Base-by-base conservation (phyloP, 2,113 vertebrate genomes). In the Hyperopisus bebe region DNA sequence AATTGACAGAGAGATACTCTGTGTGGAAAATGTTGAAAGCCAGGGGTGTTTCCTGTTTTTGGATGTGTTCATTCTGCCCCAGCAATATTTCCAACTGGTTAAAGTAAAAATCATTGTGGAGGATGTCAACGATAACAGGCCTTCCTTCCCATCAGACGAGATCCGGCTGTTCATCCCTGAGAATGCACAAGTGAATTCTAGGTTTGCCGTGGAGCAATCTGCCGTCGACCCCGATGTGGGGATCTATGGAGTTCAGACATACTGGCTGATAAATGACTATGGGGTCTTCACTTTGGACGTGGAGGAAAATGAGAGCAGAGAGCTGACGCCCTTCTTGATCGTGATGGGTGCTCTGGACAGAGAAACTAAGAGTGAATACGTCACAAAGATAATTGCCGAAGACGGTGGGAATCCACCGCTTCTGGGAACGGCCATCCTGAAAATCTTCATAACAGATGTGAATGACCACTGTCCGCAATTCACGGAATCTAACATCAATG, bases 381-480 rank as follows among this genome's bases (percentile, higher is more conserved):
- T 97, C 50, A 99, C 98, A 3, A 96, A 97, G 66, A 98, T 99
- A 1, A 88, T 98, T 1, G 98, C 98, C 1, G 98, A 98, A 94
- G 98, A 99, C 15, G 98, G 98, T 0, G 98, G 98, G 0, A 96
- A 93, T 1, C 98, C 98, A 70, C 97, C 97, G 0, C 96, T 98
- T 0, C 3, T 97, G 42, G 98, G 98, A 7, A 98, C 96, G 1
- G 97, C 98, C 50, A 98, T 97, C 15, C 96, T 99, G 48, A 97
- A 97, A 92, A 96, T 99, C 87, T 92, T 96, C 88, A 97, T 99
- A 92, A 97, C 96, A 0, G 98, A 99, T 89, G 94, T 99, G 88
- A 99, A 99, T 51, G 98, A 99, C 94, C 99, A 99, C 90, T 99
- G 98, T 77, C 98, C 98, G 5, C 95, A 96, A 84, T 99, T 99